Evolutionary conservation across 2,888 invertebrate genomes (phyloP).

Genomic region (Odontocerum albicorne): DNA sequence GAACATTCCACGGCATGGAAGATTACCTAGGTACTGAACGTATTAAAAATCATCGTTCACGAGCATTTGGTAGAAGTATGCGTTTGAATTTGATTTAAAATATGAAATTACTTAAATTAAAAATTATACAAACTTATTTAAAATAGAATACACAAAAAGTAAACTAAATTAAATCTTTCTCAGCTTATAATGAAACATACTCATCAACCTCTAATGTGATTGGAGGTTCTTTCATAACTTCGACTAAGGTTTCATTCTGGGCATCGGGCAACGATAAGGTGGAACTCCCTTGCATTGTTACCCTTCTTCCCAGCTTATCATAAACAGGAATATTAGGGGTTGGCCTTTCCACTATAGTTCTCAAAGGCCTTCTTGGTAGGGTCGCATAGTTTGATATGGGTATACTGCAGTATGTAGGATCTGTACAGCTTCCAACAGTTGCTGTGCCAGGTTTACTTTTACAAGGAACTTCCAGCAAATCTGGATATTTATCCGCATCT

Average conservation of each 20-base stretch:
- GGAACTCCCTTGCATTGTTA: constrained; percentile 36
- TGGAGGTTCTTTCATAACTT: constrained; percentile 29
- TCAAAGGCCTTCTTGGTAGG: constrained; percentile 47
- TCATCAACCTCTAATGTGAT: constrained; percentile 36
- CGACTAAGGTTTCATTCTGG: constrained; percentile 30
- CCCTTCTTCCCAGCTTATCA: constrained; percentile 32
- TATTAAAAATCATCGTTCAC: no score
- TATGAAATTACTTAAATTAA: no score
- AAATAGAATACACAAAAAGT: no score
- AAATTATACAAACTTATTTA: no score
- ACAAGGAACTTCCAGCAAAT: constrained; percentile 69
- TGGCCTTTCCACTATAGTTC: constrained; percentile 25
- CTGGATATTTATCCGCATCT: constrained; percentile 67
- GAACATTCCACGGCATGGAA: no score
- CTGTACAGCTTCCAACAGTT: constrained; percentile 15
- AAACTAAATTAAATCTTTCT: no score
- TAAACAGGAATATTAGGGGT: constrained; percentile 24
- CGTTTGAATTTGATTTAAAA: no score
- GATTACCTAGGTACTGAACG: no score
- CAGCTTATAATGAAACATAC: constrained; percentile 32
- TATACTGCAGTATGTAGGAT: constrained; percentile 36
- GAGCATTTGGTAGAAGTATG: no score
- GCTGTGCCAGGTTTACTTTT: constrained; percentile 46
- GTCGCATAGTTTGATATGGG: constrained; percentile 52
- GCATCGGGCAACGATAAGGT: constrained; percentile 34